A percentile compares a stretch with the other conserved stretches of the same genome.
These are phyloP conservation scores for Amniataba percoides DNA, from an alignment of 2,797 vertebrate species.

Conservation along the genomic window DNA sequence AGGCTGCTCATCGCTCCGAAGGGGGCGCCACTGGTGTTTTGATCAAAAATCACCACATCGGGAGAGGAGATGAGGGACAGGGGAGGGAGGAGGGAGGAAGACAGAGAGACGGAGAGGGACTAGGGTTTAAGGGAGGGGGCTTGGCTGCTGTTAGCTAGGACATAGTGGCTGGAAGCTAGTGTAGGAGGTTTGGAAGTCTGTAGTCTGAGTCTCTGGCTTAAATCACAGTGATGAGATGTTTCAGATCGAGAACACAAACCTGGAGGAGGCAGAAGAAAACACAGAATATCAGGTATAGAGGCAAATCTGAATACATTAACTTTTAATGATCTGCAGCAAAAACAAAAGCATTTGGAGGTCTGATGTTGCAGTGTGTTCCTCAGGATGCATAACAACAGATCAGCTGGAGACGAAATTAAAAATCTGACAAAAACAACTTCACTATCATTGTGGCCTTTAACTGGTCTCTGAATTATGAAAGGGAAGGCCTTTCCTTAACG, in stretches of 20 bases:
- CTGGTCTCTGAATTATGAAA: background rate
- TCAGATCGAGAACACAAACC: constrained; percentile 47
- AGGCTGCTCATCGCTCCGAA: constrained; percentile 90
- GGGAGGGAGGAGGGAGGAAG: constrained; percentile 14
- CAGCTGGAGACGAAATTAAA: background rate
- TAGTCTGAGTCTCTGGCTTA: background rate
- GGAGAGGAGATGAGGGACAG: constrained; percentile 8
- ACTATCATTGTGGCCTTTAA: background rate
- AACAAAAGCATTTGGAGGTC: constrained; percentile 20
- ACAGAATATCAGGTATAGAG: constrained; percentile 30
- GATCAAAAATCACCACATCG: constrained; percentile 56
- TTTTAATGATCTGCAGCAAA: constrained; percentile 42
- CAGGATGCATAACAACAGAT: constrained; percentile 1
- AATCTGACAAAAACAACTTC: background rate
- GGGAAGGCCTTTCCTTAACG: background rate
- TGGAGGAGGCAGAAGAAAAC: constrained; percentile 34
- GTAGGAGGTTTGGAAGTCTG: constrained; percentile 15
- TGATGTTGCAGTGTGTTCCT: background rate
- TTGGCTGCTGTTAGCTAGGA: constrained; percentile 54
- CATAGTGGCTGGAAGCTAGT: constrained; percentile 48
- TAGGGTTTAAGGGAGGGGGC: constrained; percentile 22
- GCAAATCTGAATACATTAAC: constrained; percentile 28
- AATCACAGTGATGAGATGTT: constrained; percentile 35
- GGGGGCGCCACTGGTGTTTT: constrained; percentile 17
- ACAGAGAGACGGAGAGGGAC: constrained; percentile 6